Evolutionary conservation across 1,140 invertebrate genomes (phyloP).

Genomic region (Solenopsis fugax): DNA sequence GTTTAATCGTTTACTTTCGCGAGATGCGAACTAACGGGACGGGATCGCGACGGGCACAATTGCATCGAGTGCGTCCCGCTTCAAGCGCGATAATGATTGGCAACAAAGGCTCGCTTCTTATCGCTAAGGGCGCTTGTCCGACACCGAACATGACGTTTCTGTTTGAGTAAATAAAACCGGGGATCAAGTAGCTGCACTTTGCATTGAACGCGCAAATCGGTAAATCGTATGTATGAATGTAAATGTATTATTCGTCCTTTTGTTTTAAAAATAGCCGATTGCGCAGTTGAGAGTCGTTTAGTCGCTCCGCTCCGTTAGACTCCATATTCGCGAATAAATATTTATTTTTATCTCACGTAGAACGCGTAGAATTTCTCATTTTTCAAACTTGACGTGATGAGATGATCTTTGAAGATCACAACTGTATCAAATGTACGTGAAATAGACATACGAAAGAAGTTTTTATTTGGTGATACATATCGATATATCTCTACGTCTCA

Average conservation of each 20-base stretch:
- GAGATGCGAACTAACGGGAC: slow-evolving; percentile 27
- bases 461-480: background rate
- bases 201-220: background rate
- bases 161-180: slow-evolving; percentile 1
- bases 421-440: background rate
- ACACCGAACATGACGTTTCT: background rate
- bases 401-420: background rate
- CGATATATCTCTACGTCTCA: background rate
- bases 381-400: background rate
- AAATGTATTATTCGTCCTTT: slow-evolving; percentile 26
- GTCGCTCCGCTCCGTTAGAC: background rate
- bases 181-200: background rate
- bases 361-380: background rate
- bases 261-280: slow-evolving; percentile 35
- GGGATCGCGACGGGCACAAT: slow-evolving; percentile 26
- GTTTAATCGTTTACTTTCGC: slow-evolving; percentile 48
- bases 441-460: background rate
- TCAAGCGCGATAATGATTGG: slow-evolving; percentile 12
- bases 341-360: slow-evolving; percentile 47
- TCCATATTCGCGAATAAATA: background rate
- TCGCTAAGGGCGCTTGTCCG: slow-evolving; percentile 13
- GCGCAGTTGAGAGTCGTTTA: background rate
- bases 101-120: slow-evolving; percentile 21
- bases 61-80: background rate
- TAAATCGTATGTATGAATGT: background rate